Conservation (phyloP, 2,113 vertebrate species). For the Pionites leucogaster region DNA sequence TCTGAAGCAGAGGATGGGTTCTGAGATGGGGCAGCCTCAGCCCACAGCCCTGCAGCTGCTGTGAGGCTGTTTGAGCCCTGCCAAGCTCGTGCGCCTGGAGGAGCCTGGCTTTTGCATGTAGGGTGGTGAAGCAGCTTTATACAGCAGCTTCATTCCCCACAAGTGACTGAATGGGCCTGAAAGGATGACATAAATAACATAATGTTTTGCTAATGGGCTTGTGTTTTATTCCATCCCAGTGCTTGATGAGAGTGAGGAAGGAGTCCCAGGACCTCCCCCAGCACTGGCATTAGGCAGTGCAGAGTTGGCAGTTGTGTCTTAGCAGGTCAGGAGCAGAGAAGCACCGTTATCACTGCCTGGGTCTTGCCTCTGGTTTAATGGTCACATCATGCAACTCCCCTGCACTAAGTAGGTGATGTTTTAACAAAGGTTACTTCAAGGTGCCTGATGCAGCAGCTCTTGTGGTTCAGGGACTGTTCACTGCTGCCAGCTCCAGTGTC, state of each 20-base stretch:
- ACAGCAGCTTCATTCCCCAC: not conserved
- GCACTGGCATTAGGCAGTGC: not conserved
- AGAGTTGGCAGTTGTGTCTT: not conserved
- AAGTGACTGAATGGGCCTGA: not conserved
- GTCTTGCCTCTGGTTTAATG: not conserved
- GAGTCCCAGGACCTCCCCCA: not conserved
- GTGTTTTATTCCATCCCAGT: not conserved
- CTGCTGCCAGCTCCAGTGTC: not conserved
- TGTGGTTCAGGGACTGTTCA: not conserved
- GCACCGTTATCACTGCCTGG: not conserved
- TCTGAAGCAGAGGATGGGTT: not conserved
- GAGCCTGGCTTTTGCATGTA: not conserved
- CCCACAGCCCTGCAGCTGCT: not conserved
- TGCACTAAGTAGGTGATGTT: not conserved
- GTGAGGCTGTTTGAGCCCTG: not conserved
- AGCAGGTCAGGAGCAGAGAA: not conserved
- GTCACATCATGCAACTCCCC: not conserved
- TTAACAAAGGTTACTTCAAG: conserved; percentile 35
- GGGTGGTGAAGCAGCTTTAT: not conserved
- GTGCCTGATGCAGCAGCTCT: conserved; percentile 35
- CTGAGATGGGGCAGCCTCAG: not conserved
- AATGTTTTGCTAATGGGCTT: not conserved
- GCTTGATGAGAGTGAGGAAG: not conserved
- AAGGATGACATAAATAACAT: not conserved
- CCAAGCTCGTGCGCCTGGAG: not conserved